Base-by-base conservation (phyloP, 1,140 invertebrate species). In the Lepidurus couesii region DNA sequence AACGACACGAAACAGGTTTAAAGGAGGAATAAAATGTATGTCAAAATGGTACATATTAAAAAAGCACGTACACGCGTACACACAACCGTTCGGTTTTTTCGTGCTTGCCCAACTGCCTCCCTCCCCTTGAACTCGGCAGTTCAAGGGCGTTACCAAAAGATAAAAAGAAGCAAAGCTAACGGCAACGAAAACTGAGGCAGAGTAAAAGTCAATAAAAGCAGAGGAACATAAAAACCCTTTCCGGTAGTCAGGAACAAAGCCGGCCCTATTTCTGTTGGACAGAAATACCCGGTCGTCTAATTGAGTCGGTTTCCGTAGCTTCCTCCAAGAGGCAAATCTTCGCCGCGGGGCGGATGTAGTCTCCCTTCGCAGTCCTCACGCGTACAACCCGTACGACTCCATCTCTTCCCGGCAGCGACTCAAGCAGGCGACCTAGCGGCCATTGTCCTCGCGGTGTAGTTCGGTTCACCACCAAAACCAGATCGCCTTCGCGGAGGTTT, bases 291-390 rank as follows among this genome's bases (percentile, higher is more conserved):
- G 16, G 9, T 11, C 45, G 9, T 47, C 45, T 10, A 16, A 47
- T 10, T 16, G 16, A 16, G 16, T 47, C 16, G 1, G 16, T 11
- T 47, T 34, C 16, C 1, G 45, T 11, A 11, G 45, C 45, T 47
- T 75, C 75, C 43, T 80, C 79, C 8, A 81, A 47, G 11, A 77
- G 42, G 11, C 77, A 76, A 2, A 80, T 74, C 44, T 79, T 81
- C 0, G 42, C 43, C 7, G 65, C 75, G 11, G 80, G 79, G 13
- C 80, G 11, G 4, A 43, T 9, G n/a, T 24, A 80, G 10, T 43
- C 78, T 47, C 77, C 80, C 43, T 21, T 16, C 1, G 21, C 7
- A 5, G 80, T 79, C 44, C 75, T 47, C 16, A 80, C 74, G 16
- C 77, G 75, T 6, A 77, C 80, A 0, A 44, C 42, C 9, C 80